Conservation (phyloP, 2,888 invertebrate genomes). For the Ennomos fuscantarius region DNA sequence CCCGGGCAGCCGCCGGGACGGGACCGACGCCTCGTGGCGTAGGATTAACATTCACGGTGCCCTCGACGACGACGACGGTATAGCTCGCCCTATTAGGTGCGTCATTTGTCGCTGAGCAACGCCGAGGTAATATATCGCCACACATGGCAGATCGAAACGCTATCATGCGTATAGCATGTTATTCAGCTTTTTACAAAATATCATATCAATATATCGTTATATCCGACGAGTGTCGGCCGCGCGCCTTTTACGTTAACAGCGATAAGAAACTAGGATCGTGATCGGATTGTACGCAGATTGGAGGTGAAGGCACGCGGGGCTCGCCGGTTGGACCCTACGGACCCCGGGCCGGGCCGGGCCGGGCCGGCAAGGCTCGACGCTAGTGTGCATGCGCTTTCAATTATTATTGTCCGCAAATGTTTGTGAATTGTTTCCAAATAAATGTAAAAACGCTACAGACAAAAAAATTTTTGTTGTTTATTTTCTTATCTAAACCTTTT, state of each 20-base stretch:
- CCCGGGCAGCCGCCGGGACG: too few species aligned
- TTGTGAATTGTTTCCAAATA: too few species aligned
- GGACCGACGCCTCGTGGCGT: too few species aligned
- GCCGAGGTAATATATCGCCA: neutral
- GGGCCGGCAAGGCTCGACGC: neutral
- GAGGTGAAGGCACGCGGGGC: neutral
- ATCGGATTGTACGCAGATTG: conserved; percentile 5
- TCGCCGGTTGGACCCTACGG: neutral
- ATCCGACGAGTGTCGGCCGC: conserved; percentile 7
- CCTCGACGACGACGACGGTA: too few species aligned
- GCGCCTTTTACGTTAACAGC: conserved; percentile 5
- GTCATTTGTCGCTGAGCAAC: conserved; percentile 25
- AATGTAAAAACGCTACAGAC: too few species aligned
- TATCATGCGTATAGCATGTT: conserved; percentile 13
- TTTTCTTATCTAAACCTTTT: too few species aligned
- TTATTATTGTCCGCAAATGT: too few species aligned
- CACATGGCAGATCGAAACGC: conserved; percentile 2
- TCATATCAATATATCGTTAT: conserved; percentile 24
- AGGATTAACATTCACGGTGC: too few species aligned
- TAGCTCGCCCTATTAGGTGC: conserved; percentile 14
- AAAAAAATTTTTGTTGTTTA: too few species aligned
- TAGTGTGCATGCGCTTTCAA: too few species aligned
- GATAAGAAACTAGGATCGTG: conserved; percentile 1
- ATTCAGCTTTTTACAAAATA: conserved; percentile 16
- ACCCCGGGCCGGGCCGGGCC: neutral